These are phyloP conservation scores for Ladona fulva DNA, from an alignment of 1,140 invertebrate species.

Conservation along the genomic window DNA sequence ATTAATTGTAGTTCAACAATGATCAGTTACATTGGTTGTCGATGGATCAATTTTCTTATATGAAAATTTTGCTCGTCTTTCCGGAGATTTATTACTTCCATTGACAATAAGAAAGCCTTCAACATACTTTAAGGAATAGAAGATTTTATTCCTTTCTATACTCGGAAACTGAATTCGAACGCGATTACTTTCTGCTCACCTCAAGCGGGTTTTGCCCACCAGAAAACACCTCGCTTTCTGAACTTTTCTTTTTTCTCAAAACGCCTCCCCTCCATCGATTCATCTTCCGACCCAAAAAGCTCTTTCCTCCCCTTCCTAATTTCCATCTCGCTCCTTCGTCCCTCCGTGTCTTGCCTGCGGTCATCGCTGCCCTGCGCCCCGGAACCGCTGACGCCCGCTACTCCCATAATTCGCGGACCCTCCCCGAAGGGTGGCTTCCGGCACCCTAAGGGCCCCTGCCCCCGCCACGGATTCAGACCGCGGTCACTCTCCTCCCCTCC, in stretches of 20 bases:
- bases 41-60: too few relatives aligned
- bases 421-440: background rate
- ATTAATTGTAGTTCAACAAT: too few relatives aligned
- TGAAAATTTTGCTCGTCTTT: too few relatives aligned
- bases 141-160: too few relatives aligned
- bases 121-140: too few relatives aligned
- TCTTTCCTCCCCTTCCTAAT: background rate
- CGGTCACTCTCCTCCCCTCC: background rate
- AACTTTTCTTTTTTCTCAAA: background rate
- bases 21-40: too few relatives aligned
- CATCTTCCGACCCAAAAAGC: background rate
- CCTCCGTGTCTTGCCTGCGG: background rate
- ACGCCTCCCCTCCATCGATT: background rate
- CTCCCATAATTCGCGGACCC: constrained; percentile 4
- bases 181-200: background rate
- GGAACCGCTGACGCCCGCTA: background rate
- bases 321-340: background rate
- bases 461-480: background rate
- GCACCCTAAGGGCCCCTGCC: background rate
- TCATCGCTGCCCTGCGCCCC: background rate
- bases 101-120: too few relatives aligned
- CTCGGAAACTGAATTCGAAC: too few relatives aligned
- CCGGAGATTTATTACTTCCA: too few relatives aligned
- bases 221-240: background rate
- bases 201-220: background rate